Evolutionary conservation across 2,888 invertebrate genomes (phyloP).

Genomic region (Ormyrus rosae): DNA sequence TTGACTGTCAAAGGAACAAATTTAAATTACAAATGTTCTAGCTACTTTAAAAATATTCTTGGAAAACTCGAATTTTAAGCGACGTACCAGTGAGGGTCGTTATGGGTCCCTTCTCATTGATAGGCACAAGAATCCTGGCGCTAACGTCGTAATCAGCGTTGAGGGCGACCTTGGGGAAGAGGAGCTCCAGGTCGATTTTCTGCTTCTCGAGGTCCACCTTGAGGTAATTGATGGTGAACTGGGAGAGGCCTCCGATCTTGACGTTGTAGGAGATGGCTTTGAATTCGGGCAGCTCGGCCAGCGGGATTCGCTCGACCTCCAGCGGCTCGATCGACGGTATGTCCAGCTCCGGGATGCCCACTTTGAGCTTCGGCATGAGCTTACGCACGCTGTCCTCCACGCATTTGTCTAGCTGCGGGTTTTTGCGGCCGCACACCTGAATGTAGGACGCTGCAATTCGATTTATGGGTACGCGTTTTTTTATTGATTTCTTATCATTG

Average conservation of each 20-base stretch:
- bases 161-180: constrained; percentile 60
- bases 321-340: constrained; percentile 68
- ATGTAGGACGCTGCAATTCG: constrained; percentile 68
- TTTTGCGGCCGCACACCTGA: constrained; percentile 65
- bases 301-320: constrained; percentile 59
- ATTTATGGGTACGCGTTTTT: no score
- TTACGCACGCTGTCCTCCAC: constrained; percentile 62
- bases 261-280: constrained; percentile 63
- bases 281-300: constrained; percentile 64
- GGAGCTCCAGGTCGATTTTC: constrained; percentile 54
- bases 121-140: constrained; percentile 66
- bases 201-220: constrained; percentile 61
- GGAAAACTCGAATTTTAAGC: no score
- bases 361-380: constrained; percentile 58
- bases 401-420: constrained; percentile 68
- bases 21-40: no score
- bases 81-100: constrained; percentile 61
- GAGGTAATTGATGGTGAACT: constrained; percentile 57
- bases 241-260: constrained; percentile 62
- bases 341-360: constrained; percentile 69
- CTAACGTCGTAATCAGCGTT: constrained; percentile 65
- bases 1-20: no score
- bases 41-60: no score
- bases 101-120: constrained; percentile 66
- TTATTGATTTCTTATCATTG: no score